Base-by-base conservation (phyloP, 2,888 invertebrate genomes). In the Crematogaster levior region DNA sequence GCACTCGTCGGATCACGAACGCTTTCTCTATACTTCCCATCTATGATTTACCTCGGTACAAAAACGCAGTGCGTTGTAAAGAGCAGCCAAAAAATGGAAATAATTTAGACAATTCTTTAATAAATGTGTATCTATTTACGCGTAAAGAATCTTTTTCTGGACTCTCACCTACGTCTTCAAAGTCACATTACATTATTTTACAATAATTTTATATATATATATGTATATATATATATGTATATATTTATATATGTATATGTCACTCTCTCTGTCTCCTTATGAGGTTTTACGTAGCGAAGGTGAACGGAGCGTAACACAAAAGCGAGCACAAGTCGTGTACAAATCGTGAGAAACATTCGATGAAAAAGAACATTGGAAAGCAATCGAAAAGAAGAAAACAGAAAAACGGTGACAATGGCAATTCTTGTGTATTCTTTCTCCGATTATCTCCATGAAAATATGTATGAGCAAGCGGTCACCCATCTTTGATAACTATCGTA, bases 391-490 rank as follows among this genome's bases (percentile, higher is more conserved):
- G 75, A 85, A 80, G 82, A 77, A 88, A 73, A 75, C 21, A 82
- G 75, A 87, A 82, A 84, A 77, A 88, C 58, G 61, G 82, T 83
- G 66, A 79, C 43, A 70, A 83, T 73, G 77, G 56, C 43, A 56
- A 43, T 79, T 70, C 9, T 65, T 53, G 72, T 56, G 68, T 53
- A 30, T 60, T 46, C 10, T 60, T 48, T 84, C 61, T 85, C 82
- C 86, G 85, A 68, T 77, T 84, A 86, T 88, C 83, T 89, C 87
- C 89, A 87, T 90, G 90, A 92, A 91, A 92, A 92, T 90, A 89
- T 92, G 91, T 90, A 89, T 92, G 91, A 93, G 91, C 91, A 92
- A 92, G 90, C 85, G 80, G 74, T 87, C 90, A 89, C 86, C 85
- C 88, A 86, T 85, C 81, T 86, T 18, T 61, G 34, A 61, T 61